Percentiles rank a stretch among this genome's conserved stretches.
These are phyloP conservation scores for Tricholauxania praeusta DNA, from an alignment of 2,888 invertebrate genomes.

Conservation along the genomic window DNA sequence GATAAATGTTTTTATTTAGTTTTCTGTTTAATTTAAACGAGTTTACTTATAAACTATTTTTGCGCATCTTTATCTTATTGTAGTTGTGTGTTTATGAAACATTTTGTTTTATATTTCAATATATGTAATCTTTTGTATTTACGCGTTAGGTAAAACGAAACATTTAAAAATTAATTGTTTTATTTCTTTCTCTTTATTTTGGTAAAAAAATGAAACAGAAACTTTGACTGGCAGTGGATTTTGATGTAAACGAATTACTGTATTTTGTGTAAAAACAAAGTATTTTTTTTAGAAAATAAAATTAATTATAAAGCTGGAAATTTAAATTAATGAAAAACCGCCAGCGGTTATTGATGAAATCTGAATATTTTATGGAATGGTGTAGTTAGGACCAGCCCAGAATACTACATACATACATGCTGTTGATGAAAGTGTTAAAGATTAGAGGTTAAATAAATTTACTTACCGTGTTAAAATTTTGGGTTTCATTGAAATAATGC, in stretches of 20 bases:
- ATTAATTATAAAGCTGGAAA: background rate
- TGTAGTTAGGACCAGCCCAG: conserved; percentile 29
- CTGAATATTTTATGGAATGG: background rate
- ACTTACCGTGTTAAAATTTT: too few relatives aligned
- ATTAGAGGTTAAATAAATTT: too few relatives aligned
- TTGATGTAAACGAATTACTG: conserved; percentile 17
- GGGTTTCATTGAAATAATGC: too few relatives aligned
- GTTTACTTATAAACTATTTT: background rate
- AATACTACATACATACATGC: conserved; percentile 1
- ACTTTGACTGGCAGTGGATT: conserved; percentile 29
- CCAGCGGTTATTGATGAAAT: conserved; percentile 21
- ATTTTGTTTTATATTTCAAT: background rate
- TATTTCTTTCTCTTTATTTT: background rate
- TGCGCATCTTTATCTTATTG: background rate
- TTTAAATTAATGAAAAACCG: conserved; percentile 11
- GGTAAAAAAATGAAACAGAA: background rate
- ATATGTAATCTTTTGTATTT: too few relatives aligned
- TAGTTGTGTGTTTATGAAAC: background rate
- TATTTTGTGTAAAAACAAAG: background rate
- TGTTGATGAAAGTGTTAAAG: too few relatives aligned
- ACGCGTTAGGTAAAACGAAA: too few relatives aligned
- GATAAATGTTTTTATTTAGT: background rate
- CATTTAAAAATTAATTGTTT: too few relatives aligned
- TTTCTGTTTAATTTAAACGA: conserved; percentile 6
- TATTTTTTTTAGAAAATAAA: background rate